A percentile compares a stretch with the other conserved stretches of the same genome.
Evolutionary conservation across 2,113 vertebrate species (phyloP).

Genomic region (Phyllopteryx taeniolatus): DNA sequence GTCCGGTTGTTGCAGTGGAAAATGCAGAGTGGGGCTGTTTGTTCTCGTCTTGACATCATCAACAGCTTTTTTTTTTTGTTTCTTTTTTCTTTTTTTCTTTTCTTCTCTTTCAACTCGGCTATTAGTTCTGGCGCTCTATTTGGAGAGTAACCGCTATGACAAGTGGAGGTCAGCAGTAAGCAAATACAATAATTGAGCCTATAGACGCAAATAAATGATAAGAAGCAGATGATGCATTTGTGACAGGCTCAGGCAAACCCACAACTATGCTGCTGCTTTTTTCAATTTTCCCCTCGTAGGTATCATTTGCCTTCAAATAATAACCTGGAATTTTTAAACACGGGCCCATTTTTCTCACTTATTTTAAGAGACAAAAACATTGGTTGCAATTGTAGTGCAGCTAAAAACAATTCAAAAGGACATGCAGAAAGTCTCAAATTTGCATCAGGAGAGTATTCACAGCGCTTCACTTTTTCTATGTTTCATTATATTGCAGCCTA

Average conservation of each 20-base stretch:
- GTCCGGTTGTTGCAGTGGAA: conserved; percentile 41
- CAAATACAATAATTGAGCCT: conserved; percentile 44
- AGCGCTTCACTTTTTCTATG: no score
- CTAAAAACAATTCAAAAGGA: neutral
- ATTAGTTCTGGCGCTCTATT: conserved; percentile 33
- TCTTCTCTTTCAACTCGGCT: conserved; percentile 39
- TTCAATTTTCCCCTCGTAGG: neutral
- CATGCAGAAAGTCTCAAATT: neutral
- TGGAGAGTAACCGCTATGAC: conserved; percentile 36
- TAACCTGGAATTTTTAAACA: conserved; percentile 8
- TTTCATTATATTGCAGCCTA: no score
- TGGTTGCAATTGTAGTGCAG: neutral
- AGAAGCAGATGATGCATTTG: conserved; percentile 55
- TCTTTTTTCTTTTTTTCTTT: conserved; percentile 20
- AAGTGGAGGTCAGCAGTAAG: conserved; percentile 19
- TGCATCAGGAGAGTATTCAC: no score
- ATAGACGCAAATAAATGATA: conserved; percentile 51
- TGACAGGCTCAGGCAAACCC: conserved; percentile 44
- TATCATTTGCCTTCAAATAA: conserved; percentile 9
- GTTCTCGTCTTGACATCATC: conserved; percentile 28
- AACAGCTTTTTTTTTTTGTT: conserved; percentile 26
- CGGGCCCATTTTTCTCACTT: neutral
- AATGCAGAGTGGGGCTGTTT: conserved; percentile 29
- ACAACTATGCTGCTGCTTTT: conserved; percentile 48
- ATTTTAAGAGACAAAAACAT: conserved; percentile 3